Evolutionary conservation across 2,797 vertebrate species (phyloP).

Genomic region (Anguilla anguilla): DNA sequence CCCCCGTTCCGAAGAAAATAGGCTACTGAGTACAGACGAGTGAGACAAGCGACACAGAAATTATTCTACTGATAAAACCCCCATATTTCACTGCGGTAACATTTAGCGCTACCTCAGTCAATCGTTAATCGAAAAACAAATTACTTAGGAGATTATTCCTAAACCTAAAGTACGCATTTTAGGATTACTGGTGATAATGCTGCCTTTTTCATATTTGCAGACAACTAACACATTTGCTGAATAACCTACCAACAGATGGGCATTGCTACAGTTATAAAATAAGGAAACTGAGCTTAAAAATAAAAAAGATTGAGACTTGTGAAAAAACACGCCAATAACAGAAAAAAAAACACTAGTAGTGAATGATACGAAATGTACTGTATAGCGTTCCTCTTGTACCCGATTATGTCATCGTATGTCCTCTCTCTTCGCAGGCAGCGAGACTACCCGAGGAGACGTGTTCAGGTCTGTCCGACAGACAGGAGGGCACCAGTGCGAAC

Average conservation of each 20-base stretch:
- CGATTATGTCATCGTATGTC: constrained; percentile 29
- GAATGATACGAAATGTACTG: not conserved
- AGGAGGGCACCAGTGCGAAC: not conserved
- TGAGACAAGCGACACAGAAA: not conserved
- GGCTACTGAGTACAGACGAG: not conserved
- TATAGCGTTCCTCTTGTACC: constrained; percentile 17
- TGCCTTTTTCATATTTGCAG: not conserved
- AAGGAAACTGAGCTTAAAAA: not conserved
- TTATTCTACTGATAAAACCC: not conserved
- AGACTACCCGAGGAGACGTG: constrained; percentile 11
- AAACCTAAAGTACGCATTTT: not conserved
- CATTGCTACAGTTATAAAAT: not conserved
- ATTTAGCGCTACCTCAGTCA: not conserved
- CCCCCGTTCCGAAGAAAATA: not conserved
- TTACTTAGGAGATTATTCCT: not conserved
- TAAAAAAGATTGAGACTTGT: not conserved
- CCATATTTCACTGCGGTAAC: not conserved
- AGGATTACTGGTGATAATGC: not conserved
- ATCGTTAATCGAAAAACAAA: not conserved
- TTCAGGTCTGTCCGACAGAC: constrained; percentile 30
- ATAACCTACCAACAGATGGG: constrained; percentile 18
- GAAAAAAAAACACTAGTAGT: not conserved
- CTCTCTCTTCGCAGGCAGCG: constrained; percentile 1
- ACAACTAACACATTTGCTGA: not conserved
- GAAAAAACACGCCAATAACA: not conserved